Evolutionary conservation across 2,113 vertebrate species (phyloP).

Genomic region (Percina caprodes): DNA sequence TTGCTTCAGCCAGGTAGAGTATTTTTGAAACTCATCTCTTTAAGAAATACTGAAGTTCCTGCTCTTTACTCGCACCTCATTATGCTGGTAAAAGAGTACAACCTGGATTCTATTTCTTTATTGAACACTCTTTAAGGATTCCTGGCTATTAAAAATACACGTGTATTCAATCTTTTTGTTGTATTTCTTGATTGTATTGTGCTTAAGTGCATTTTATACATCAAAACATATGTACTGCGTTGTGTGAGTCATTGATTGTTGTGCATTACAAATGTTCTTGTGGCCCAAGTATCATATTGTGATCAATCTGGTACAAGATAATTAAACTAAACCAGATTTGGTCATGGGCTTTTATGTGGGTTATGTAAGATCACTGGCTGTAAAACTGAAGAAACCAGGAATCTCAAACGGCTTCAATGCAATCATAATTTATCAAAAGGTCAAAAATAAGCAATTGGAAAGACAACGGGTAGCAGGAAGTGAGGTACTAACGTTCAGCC

Average conservation of each 20-base stretch:
- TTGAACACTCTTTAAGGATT: background rate
- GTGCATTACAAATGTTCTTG: background rate
- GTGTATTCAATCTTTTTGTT: background rate
- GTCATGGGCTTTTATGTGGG: background rate
- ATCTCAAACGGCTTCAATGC: background rate
- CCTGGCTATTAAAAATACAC: constrained; percentile 10
- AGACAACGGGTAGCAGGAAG: background rate
- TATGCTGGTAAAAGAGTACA: background rate
- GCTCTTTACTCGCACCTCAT: background rate
- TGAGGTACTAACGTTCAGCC: constrained; percentile 88
- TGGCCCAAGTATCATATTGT: background rate
- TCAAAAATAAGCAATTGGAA: background rate
- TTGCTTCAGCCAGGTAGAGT: constrained; percentile 1
- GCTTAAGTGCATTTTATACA: background rate
- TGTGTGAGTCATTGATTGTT: too few species aligned
- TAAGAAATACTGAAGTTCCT: constrained; percentile 4
- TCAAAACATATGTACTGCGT: background rate
- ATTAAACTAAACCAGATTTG: constrained; percentile 7
- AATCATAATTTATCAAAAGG: background rate
- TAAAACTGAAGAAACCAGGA: background rate
- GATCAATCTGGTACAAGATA: background rate
- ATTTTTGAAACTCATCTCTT: constrained; percentile 15
- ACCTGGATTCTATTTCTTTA: background rate
- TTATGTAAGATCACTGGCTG: background rate
- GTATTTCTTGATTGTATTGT: background rate